phyloP scores from a whole-genome alignment of 2,113 vertebrate species.

The Notarius lentiginosus region DNA sequence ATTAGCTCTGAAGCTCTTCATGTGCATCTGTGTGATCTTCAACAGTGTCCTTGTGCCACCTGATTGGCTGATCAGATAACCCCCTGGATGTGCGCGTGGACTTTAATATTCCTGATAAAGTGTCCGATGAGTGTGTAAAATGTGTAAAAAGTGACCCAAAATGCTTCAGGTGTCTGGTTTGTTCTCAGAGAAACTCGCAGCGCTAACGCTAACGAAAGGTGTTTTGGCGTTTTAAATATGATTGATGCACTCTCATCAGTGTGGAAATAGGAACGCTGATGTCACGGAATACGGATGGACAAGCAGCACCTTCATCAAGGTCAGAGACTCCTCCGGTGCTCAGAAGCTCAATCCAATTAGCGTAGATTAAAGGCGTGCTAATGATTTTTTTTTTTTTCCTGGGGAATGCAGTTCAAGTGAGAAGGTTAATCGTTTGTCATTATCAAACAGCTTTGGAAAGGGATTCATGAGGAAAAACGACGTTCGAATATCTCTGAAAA shows the following conservation, averaged over 20 bases:
- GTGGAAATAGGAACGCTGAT: constrained; percentile 23
- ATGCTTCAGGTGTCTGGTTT: too few relatives aligned
- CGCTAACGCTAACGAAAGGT: not conserved
- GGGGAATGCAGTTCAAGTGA: not conserved
- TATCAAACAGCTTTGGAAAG: not conserved
- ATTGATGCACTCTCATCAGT: constrained; percentile 45
- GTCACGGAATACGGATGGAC: constrained; percentile 45
- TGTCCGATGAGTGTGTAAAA: not conserved
- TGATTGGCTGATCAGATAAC: not conserved
- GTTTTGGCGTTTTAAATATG: constrained; percentile 43
- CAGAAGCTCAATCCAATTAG: constrained; percentile 31
- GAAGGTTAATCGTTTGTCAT: not conserved
- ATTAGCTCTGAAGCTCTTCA: not conserved
- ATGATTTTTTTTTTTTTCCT: constrained; percentile 7
- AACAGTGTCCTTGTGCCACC: not conserved
- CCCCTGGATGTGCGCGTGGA: not conserved
- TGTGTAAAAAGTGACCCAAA: too few relatives aligned
- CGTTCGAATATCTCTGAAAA: not conserved
- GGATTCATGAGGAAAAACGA: not conserved
- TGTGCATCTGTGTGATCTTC: not conserved
- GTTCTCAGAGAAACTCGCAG: too few relatives aligned
- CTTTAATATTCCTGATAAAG: not conserved
- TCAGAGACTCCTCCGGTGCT: constrained; percentile 36
- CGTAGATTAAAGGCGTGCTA: constrained; percentile 36
- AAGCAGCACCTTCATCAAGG: constrained; percentile 41